Percentiles rank a stretch among this genome's conserved stretches.
Evolutionary conservation across 1,140 invertebrate genomes (phyloP).

Genomic region (Calliopsis andreniformis): DNA sequence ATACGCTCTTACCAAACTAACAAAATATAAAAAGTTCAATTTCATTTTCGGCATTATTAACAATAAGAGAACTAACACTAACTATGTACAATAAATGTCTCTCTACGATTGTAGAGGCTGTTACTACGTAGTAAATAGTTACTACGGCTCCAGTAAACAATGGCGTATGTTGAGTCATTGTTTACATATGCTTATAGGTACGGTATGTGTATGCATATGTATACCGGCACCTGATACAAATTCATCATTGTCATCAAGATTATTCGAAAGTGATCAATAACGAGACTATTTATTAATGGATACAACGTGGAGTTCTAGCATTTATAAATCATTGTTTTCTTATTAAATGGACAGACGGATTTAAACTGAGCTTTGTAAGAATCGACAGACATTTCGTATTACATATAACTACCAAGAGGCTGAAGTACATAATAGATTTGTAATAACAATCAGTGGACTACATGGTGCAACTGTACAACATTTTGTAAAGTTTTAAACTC

Average conservation of each 20-base stretch:
- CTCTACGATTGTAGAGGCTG: neutral
- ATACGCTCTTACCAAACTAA: neutral
- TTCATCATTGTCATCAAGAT: neutral
- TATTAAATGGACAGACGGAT: neutral
- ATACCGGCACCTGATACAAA: neutral
- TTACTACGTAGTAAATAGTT: too few relatives aligned
- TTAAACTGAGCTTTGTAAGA: slow-evolving; percentile 19
- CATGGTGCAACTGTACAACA: slow-evolving; percentile 21
- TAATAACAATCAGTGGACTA: slow-evolving; percentile 5
- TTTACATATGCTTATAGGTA: too few relatives aligned
- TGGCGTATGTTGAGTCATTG: neutral
- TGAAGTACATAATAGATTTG: slow-evolving; percentile 20
- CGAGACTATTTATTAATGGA: slow-evolving; percentile 10
- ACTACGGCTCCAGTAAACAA: neutral
- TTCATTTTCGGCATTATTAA: slow-evolving; percentile 1
- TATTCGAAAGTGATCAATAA: slow-evolving; percentile 11
- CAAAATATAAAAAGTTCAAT: neutral
- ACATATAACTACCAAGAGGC: slow-evolving; percentile 19
- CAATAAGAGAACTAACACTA: neutral
- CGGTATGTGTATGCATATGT: too few relatives aligned
- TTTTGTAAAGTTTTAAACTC: slow-evolving; percentile 42
- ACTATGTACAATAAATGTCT: neutral
- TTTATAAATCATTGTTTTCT: neutral
- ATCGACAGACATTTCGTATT: neutral
- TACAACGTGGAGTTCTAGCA: neutral